Conservation (phyloP, 1,140 invertebrate genomes). For the Steinernema khuongi region DNA sequence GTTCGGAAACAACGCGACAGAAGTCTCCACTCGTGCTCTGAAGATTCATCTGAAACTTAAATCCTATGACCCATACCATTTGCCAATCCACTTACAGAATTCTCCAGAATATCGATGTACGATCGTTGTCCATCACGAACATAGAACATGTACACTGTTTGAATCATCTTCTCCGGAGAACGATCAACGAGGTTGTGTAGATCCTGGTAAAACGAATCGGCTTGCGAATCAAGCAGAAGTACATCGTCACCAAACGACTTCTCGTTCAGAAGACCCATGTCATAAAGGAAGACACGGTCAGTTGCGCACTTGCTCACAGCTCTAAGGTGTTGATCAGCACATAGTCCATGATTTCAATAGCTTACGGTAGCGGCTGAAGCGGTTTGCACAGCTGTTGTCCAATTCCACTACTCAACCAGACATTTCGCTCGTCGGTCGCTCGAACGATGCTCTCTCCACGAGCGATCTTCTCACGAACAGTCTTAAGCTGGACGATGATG, state of each 20-base stretch:
- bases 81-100: constrained; percentile 66
- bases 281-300: constrained; percentile 55
- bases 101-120: constrained; percentile 74
- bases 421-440: constrained; percentile 2
- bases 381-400: constrained; percentile 3
- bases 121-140: constrained; percentile 76
- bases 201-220: constrained; percentile 44
- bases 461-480: constrained; percentile 49
- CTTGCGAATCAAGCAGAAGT: constrained; percentile 38
- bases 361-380: not conserved
- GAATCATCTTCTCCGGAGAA: constrained; percentile 65
- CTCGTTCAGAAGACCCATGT: constrained; percentile 50
- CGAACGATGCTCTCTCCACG: constrained; percentile 33
- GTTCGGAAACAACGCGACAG: constrained; percentile 40
- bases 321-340: constrained; percentile 26
- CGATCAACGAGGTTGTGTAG: constrained; percentile 49
- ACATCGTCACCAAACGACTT: constrained; percentile 41
- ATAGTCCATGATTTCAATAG: not conserved
- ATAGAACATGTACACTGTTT: constrained; percentile 91
- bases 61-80: constrained; percentile 25
- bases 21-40: constrained; percentile 48
- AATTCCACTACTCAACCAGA: constrained; percentile 20
- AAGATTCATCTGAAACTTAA: constrained; percentile 36
- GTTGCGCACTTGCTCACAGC: constrained; percentile 43
- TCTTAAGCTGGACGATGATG: constrained; percentile 62